phyloP scores from a whole-genome alignment of 2,113 vertebrate genomes.

The Fulmarus glacialis region DNA sequence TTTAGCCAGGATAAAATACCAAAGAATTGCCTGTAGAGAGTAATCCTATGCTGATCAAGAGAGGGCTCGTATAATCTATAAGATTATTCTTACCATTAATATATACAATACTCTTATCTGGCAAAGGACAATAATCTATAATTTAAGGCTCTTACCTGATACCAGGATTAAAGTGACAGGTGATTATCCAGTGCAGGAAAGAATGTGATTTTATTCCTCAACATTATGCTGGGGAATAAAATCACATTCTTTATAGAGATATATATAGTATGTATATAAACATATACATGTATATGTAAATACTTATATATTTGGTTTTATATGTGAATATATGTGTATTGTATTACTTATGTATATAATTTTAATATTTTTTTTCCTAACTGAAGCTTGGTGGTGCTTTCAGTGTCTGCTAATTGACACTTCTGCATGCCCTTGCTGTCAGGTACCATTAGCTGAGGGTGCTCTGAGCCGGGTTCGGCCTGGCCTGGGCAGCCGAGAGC shows the following conservation, averaged over 20 bases:
- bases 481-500: background rate
- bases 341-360: background rate
- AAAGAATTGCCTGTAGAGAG: background rate
- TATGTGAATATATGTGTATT: background rate
- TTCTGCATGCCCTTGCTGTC: background rate
- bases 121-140: slow-evolving; percentile 9
- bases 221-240: background rate
- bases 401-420: background rate
- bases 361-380: background rate
- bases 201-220: background rate
- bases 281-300: background rate
- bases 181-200: background rate
- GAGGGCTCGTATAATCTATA: background rate
- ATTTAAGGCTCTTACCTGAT: slow-evolving; percentile 29
- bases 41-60: background rate
- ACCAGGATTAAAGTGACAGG: slow-evolving; percentile 21
- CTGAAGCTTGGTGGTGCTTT: background rate
- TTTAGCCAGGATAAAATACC: background rate
- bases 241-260: background rate
- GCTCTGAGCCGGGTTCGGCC: background rate
- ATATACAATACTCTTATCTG: background rate
- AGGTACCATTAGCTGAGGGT: background rate
- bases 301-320: background rate
- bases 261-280: background rate
- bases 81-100: slow-evolving; percentile 30